These are phyloP conservation scores for Hippoglossus stenolepis DNA, from an alignment of 2,113 vertebrate genomes.

Conservation along the genomic window DNA sequence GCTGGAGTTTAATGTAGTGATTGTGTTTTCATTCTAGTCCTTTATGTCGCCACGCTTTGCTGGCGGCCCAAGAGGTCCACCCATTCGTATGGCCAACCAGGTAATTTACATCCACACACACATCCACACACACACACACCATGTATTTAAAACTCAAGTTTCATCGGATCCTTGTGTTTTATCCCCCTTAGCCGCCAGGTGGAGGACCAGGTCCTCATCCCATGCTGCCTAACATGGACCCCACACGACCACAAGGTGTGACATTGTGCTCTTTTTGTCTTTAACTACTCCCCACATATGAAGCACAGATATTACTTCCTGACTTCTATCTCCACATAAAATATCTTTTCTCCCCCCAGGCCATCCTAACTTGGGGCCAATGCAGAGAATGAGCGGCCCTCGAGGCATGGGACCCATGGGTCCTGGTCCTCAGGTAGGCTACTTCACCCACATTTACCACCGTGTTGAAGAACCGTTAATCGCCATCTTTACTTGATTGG, in stretches of 20 bases:
- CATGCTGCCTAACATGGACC: slow-evolving; percentile 98
- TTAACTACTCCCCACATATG: not conserved
- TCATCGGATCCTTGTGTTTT: slow-evolving; percentile 14
- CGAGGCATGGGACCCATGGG: slow-evolving; percentile 99
- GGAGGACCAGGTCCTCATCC: slow-evolving; percentile 97
- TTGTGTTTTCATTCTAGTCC: slow-evolving; percentile 87
- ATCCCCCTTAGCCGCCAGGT: slow-evolving; percentile 88
- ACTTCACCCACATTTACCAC: not conserved
- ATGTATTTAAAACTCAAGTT: slow-evolving; percentile 6
- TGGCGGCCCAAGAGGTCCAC: slow-evolving; percentile 94
- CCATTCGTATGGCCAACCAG: slow-evolving; percentile 98
- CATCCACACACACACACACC: not conserved
- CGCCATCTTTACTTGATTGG: too few species aligned
- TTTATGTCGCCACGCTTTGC: slow-evolving; percentile 99
- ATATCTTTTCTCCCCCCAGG: slow-evolving; percentile 71
- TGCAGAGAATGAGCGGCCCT: slow-evolving; percentile 98
- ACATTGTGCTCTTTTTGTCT: not conserved
- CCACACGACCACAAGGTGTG: slow-evolving; percentile 96
- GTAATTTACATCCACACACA: slow-evolving; percentile 72
- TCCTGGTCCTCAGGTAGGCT: slow-evolving; percentile 93
- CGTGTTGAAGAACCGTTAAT: not conserved
- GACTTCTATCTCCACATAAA: not conserved
- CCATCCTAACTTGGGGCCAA: slow-evolving; percentile 95
- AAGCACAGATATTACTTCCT: not conserved
- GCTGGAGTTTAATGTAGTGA: slow-evolving; percentile 4